These are phyloP conservation scores for Enhydra lutris DNA, from an alignment of 2,113 vertebrate genomes.

Conservation along the genomic window DNA sequence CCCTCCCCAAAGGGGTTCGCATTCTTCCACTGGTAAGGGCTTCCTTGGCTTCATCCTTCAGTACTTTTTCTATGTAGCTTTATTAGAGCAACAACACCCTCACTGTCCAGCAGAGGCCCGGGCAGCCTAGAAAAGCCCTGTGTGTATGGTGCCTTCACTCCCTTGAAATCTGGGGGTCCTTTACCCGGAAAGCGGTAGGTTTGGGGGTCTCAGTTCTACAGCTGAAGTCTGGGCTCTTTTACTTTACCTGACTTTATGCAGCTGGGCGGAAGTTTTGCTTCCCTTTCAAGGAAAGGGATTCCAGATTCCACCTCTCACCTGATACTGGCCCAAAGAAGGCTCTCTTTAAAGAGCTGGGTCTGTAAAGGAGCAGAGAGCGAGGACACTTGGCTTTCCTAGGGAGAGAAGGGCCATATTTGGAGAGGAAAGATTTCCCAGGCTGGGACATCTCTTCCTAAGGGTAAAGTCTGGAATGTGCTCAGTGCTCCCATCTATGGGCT, in stretches of 20 bases:
- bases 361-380: neutral
- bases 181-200: accelerated
- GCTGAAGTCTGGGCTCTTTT: neutral
- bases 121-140: neutral
- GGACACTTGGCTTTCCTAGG: neutral
- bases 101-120: neutral
- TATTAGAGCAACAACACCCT: neutral
- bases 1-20: neutral
- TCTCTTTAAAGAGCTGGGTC: neutral
- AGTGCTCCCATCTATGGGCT: neutral
- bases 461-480: neutral
- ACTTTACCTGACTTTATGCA: neutral
- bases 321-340: neutral
- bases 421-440: neutral
- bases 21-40: neutral
- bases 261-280: neutral
- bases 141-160: neutral
- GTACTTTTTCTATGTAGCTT: neutral
- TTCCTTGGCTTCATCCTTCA: neutral
- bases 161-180: neutral
- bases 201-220: neutral
- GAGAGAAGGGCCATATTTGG: neutral
- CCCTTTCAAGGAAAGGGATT: neutral
- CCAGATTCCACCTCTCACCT: accelerated
- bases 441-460: neutral